Conservation (phyloP, 2,113 vertebrate genomes). For the Scortum barcoo region DNA sequence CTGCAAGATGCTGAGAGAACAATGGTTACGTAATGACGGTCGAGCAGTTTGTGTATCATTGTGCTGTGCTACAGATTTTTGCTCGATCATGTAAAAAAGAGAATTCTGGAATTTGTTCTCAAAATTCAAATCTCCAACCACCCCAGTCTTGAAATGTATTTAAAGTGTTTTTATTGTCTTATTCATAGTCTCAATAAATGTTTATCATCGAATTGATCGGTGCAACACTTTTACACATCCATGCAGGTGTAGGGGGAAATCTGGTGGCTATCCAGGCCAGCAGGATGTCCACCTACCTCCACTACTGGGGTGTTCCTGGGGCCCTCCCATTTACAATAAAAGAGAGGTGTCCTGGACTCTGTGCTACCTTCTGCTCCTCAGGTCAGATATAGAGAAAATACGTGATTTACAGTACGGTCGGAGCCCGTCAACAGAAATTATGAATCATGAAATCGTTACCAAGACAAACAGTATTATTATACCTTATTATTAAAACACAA, state of each 20-base stretch:
- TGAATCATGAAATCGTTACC: background rate
- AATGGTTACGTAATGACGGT: no score
- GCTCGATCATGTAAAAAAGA: no score
- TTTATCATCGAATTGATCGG: background rate
- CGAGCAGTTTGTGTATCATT: no score
- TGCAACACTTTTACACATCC: background rate
- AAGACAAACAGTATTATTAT: background rate
- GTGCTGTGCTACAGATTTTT: no score
- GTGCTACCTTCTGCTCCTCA: slow-evolving; percentile 88
- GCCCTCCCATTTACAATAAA: slow-evolving; percentile 88
- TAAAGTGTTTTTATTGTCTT: background rate
- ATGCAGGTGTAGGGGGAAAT: slow-evolving; percentile 91
- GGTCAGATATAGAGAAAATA: slow-evolving; percentile 77
- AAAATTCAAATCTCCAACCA: background rate
- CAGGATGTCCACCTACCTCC: slow-evolving; percentile 94
- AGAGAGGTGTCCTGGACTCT: slow-evolving; percentile 88
- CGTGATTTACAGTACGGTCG: background rate
- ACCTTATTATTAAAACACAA: no score
- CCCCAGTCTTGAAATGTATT: background rate
- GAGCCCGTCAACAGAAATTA: background rate
- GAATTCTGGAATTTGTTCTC: background rate
- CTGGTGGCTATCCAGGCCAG: slow-evolving; percentile 95
- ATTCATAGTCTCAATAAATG: background rate
- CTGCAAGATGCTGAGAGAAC: no score
- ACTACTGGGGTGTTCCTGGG: slow-evolving; percentile 90